Conservation (phyloP, 1,140 invertebrate species). For the Conus betulinus region DNA sequence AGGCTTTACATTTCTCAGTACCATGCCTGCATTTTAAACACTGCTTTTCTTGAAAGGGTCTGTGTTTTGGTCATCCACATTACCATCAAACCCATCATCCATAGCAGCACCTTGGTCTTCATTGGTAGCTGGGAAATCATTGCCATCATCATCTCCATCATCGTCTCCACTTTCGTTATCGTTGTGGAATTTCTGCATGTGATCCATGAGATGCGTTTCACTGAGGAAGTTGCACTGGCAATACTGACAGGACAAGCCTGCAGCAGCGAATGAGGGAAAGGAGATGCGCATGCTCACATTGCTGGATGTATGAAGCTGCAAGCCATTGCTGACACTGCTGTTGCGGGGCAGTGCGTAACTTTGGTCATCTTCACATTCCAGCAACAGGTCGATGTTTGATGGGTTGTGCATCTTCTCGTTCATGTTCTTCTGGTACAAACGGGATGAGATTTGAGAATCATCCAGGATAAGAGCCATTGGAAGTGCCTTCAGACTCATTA, state of each 20-base stretch:
- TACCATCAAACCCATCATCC: neutral
- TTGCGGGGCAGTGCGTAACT: conserved; percentile 15
- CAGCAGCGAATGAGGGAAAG: conserved; percentile 24
- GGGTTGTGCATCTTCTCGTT: conserved; percentile 27
- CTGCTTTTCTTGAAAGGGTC: neutral
- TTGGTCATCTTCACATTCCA: conserved; percentile 56
- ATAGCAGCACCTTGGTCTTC: neutral
- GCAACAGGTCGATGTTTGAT: conserved; percentile 47
- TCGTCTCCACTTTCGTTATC: conserved; percentile 26
- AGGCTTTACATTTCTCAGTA: neutral
- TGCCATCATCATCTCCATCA: neutral
- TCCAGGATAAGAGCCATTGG: conserved; percentile 10
- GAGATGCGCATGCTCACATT: conserved; percentile 48
- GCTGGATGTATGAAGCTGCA: conserved; percentile 24
- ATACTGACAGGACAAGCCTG: conserved; percentile 35
- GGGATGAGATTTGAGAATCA: conserved; percentile 3
- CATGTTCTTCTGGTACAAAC: conserved; percentile 22
- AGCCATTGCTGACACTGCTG: neutral
- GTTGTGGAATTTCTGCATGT: conserved; percentile 33
- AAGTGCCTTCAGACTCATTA: conserved; percentile 9
- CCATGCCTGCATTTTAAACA: neutral
- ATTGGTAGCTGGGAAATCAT: neutral
- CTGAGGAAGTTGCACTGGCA: conserved; percentile 43
- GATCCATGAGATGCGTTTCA: conserved; percentile 39
- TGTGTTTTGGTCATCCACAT: neutral